Conservation (phyloP, 1,140 invertebrate genomes). For the Leguminivora glycinivorella region DNA sequence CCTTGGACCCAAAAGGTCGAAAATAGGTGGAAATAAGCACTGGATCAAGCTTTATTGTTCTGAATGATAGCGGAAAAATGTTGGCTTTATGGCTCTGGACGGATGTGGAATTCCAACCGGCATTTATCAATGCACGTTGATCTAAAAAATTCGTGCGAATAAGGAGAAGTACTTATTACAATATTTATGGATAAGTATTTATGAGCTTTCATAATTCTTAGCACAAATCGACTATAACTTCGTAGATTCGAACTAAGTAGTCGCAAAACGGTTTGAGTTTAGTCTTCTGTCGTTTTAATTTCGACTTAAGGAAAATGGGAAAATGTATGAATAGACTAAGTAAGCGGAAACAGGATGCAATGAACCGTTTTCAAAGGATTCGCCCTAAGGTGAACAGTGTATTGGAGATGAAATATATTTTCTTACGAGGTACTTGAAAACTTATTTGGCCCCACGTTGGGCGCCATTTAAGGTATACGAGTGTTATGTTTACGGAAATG, state of each 20-base stretch:
- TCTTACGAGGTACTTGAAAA: conserved; percentile 27
- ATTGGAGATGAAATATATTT: conserved; percentile 21
- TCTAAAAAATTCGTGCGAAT: neutral
- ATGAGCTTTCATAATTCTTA: neutral
- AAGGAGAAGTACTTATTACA: too few species aligned
- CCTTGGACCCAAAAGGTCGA: neutral
- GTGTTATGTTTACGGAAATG: neutral
- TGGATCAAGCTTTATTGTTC: neutral
- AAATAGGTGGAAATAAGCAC: neutral
- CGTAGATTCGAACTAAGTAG: neutral
- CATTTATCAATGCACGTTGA: neutral
- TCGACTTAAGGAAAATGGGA: neutral
- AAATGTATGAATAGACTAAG: neutral
- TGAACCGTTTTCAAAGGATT: conserved; percentile 23
- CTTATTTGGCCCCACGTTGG: conserved; percentile 33
- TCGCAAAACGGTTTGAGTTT: neutral
- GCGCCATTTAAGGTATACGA: conserved; percentile 30
- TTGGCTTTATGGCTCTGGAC: neutral
- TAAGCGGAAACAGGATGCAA: neutral
- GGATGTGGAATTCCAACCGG: neutral
- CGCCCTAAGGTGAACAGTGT: neutral
- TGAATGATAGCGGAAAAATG: neutral
- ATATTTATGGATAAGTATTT: too few species aligned
- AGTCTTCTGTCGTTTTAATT: neutral
- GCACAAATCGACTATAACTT: neutral